Base-by-base conservation (phyloP, 2,113 vertebrate species). In the Mastomys coucha region DNA sequence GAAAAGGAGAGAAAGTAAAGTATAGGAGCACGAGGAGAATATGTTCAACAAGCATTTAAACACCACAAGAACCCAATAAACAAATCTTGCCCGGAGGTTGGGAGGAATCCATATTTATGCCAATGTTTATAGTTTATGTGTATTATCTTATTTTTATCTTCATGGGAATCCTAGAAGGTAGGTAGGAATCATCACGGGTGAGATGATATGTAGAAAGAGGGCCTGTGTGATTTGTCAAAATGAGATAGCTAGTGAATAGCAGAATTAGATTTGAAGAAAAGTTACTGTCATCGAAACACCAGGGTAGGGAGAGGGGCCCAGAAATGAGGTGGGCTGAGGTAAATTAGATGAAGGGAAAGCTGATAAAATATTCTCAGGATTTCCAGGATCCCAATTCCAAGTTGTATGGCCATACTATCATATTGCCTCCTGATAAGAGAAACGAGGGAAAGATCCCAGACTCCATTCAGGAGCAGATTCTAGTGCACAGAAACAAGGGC, bases 261-360 rank as follows among this genome's bases (percentile, higher is more conserved):
- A 91, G 72, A 45, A 49, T 14, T 58, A 93, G 91, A 89, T 89
- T 28, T 88, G 94, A 84, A 91, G 11, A 5, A 33, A 82, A 53
- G 85, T 45, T 53, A 26, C 24, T 5, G 9, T 36, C 4, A 39
- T 31, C 80, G n/a, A 84, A 24, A 28, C 28, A 53, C 0, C 10
- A 22, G 2, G 8, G 1, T 42, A 11, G 0, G 51, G 12, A 10
- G 6, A 39, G 45, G 19, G 28, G 16, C 67, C 33, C 11, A 73
- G 76, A 73, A 28, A 1, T 2, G 20, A 19, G 6, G 0, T n/a
- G 14, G 33, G 4, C 10, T 39, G 1, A 10, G 9, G 2, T 14
- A 13, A 80, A 14, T 17, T 3, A 0, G 9, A 9, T 53, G 17
- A 53, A 3, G 5, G 39, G 60, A n/a, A 58, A 14, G 70, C 13